phyloP scores from a whole-genome alignment of 1,140 invertebrate genomes.

The Mesaphorura yosii region DNA sequence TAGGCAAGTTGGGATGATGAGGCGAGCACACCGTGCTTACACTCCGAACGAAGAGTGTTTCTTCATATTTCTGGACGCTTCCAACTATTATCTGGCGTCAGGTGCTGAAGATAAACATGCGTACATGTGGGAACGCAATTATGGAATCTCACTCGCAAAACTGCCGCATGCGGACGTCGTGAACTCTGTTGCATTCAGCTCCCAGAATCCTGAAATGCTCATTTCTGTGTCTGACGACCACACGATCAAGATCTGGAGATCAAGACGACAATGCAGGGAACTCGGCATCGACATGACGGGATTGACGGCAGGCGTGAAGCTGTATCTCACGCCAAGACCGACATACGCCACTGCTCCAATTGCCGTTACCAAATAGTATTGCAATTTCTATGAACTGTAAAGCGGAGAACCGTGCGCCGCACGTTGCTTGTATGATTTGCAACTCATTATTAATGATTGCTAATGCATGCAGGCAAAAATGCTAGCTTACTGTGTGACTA shows the following conservation, averaged over 20 bases:
- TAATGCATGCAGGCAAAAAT: too few relatives aligned
- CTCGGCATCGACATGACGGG: slow-evolving; percentile 18
- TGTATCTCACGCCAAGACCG: slow-evolving; percentile 9
- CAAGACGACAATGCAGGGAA: slow-evolving; percentile 23
- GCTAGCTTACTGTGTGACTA: too few relatives aligned
- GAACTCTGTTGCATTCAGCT: slow-evolving; percentile 79
- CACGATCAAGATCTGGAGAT: slow-evolving; percentile 49
- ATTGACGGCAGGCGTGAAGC: slow-evolving; percentile 17
- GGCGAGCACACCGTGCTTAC: slow-evolving; percentile 72
- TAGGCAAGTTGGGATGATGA: slow-evolving; percentile 57
- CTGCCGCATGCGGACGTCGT: slow-evolving; percentile 71
- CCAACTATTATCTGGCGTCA: slow-evolving; percentile 73
- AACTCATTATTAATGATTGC: too few relatives aligned
- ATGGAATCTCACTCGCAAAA: slow-evolving; percentile 63
- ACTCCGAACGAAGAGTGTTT: slow-evolving; percentile 80
- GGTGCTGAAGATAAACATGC: slow-evolving; percentile 76
- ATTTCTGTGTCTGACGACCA: slow-evolving; percentile 79
- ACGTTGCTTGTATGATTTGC: too few relatives aligned
- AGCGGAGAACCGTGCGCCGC: too few relatives aligned
- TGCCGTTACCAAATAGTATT: too few relatives aligned
- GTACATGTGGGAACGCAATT: slow-evolving; percentile 55
- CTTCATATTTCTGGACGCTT: slow-evolving; percentile 79
- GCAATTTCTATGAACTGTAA: too few relatives aligned
- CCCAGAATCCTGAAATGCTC: slow-evolving; percentile 65
- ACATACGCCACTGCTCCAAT: neutral